Base-by-base conservation (phyloP, 2,888 invertebrate species). In the Steinernema hermaphroditum region DNA sequence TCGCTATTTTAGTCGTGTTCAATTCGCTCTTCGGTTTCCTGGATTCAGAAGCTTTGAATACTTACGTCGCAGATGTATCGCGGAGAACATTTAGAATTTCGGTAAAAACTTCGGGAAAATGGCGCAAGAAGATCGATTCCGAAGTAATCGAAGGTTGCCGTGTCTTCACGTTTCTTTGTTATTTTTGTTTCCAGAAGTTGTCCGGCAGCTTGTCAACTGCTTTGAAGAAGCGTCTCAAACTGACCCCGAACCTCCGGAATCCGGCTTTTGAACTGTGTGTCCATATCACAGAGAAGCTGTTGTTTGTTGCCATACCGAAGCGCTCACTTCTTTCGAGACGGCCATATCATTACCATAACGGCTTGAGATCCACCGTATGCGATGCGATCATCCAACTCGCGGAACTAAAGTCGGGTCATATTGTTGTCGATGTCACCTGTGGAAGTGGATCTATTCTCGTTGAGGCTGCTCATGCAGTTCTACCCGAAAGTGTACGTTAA, bases 31-130 rank as follows among this genome's bases (percentile, higher is more conserved):
- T 62, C 32, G 62, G 62, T 16, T 62, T 8, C 62, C 12, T 62
- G 6, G 16, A 22, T 2, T 24, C 62, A 16, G 29, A 29, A 62
- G 62, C 62, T 14, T 32, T 2, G 22, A 4, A 41, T 8, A 19
- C 4, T 16, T 46, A 19, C 46, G 6, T 46, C 16, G 6, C 46
- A n/a, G 22, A 9, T 16, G 9, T 16, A 32, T 24, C 32, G 32
- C 16, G 1, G 12, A 29, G 19, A 62, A 32, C 62, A 14, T 62
- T 62, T 32, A 29, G 62, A 27, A 14, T 62, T 14, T 62, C 62
- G 32, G 32, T 62, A 32, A 62, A 62, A 14, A 62, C 62, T 16
- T 62, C 62, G 29, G 62, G 62, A 29, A 62, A 62, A n/a, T 62
- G 62, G 62, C 62, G 62, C 1, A 29, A 27, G 62, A 62, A 62